Evolutionary conservation across 2,888 invertebrate species (phyloP).

Genomic region (Rhimphoctona megacephalus): DNA sequence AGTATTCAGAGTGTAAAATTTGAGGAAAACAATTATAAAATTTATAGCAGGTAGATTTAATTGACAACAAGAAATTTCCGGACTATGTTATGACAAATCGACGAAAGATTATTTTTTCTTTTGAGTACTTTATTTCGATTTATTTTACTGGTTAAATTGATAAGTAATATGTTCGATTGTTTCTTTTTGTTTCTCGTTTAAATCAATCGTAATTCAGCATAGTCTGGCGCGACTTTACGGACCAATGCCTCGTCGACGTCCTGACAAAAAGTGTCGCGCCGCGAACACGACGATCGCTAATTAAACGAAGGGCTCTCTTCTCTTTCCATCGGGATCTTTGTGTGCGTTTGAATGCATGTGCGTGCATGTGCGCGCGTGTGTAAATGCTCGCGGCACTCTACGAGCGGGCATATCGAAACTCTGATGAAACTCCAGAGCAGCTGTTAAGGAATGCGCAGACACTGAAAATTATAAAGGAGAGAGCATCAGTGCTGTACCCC

Average conservation of each 20-base stretch:
- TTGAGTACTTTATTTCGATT: neutral
- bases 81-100: neutral
- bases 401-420: slow-evolving; percentile 66
- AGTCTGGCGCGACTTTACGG: slow-evolving; percentile 62
- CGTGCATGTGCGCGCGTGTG: slow-evolving; percentile 12
- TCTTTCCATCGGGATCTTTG: slow-evolving; percentile 36
- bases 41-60: neutral
- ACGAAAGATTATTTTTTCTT: neutral
- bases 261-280: slow-evolving; percentile 70
- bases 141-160: neutral
- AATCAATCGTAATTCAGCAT: slow-evolving; percentile 45
- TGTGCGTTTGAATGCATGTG: neutral
- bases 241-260: slow-evolving; percentile 56
- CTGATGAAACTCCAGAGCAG: slow-evolving; percentile 66
- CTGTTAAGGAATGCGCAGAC: slow-evolving; percentile 79
- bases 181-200: slow-evolving; percentile 20
- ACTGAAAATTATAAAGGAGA: slow-evolving; percentile 78
- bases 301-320: slow-evolving; percentile 74
- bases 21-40: neutral
- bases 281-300: slow-evolving; percentile 76
- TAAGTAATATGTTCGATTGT: slow-evolving; percentile 8
- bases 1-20: neutral
- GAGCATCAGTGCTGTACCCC: slow-evolving; percentile 60
- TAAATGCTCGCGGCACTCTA: slow-evolving; percentile 43
- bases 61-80: neutral